These are phyloP conservation scores for Aspidapion aeneum DNA, from an alignment of 2,888 invertebrate genomes.

Conservation along the genomic window DNA sequence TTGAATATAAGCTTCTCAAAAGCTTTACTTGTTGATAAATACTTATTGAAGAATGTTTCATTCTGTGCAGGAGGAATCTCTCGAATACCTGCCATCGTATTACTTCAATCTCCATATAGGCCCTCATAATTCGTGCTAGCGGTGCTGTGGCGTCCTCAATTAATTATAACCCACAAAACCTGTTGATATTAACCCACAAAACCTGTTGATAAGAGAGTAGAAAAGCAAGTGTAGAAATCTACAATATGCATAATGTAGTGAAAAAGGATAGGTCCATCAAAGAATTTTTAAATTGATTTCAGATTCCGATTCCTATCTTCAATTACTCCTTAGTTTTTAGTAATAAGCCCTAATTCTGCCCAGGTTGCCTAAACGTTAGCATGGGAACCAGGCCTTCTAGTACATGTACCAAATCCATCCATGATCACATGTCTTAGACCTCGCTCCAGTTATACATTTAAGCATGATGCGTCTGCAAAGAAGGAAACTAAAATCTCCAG, in stretches of 20 bases:
- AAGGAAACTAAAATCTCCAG: conserved; percentile 8
- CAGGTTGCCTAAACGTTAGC: background rate
- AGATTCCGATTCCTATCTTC: background rate
- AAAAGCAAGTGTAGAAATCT: background rate
- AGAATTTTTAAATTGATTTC: background rate
- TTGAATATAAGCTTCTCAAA: too few species aligned
- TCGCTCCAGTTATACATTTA: conserved; percentile 3
- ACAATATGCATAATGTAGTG: background rate
- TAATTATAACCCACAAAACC: background rate
- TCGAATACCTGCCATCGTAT: too few species aligned
- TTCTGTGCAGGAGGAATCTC: too few species aligned
- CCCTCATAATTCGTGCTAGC: background rate
- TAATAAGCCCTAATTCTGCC: background rate
- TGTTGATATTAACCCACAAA: background rate
- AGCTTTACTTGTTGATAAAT: too few species aligned
- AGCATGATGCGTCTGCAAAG: conserved; percentile 12
- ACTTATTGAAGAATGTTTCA: too few species aligned
- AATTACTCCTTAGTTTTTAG: background rate
- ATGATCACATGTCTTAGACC: background rate
- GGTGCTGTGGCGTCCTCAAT: background rate
- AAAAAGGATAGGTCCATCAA: background rate
- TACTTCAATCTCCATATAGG: background rate
- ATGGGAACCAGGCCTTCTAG: background rate
- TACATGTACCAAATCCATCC: background rate
- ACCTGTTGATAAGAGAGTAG: background rate